A percentile compares a stretch with the other conserved stretches of the same genome.
phyloP scores from a whole-genome alignment of 1,140 invertebrate genomes.

The Brachionus asplanchnoidis region DNA sequence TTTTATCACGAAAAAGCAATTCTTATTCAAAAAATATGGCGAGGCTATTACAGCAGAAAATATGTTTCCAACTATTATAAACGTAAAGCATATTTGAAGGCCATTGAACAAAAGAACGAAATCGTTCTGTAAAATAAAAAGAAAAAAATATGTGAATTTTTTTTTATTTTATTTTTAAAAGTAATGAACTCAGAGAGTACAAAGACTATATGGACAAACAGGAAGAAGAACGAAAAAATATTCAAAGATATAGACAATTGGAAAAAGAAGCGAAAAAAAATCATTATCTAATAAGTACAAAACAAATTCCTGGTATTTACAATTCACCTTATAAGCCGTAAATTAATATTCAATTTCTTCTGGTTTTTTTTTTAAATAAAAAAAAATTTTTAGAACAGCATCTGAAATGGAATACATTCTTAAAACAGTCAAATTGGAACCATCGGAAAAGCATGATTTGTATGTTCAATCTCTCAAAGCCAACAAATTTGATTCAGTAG shows the following conservation, averaged over 20 bases:
- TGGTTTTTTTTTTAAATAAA: background rate
- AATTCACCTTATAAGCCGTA: slow-evolving; percentile 53
- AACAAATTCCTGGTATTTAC: slow-evolving; percentile 54
- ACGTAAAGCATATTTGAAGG: slow-evolving; percentile 54
- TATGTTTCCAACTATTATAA: slow-evolving; percentile 56
- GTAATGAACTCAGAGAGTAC: slow-evolving; percentile 52
- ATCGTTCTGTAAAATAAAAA: slow-evolving; percentile 46
- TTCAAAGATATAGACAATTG: slow-evolving; percentile 42
- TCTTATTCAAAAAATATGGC: slow-evolving; percentile 56
- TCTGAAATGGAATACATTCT: slow-evolving; percentile 48
- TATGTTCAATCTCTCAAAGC: slow-evolving; percentile 50
- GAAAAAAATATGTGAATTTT: background rate
- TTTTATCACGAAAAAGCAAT: slow-evolving; percentile 39
- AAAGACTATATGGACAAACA: slow-evolving; percentile 48
- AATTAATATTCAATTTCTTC: background rate
- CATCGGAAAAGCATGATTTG: slow-evolving; percentile 46
- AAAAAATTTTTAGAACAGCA: slow-evolving; percentile 43
- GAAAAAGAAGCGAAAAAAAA: slow-evolving; percentile 51
- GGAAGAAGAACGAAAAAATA: slow-evolving; percentile 45
- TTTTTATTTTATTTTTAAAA: slow-evolving; percentile 43
- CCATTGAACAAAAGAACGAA: slow-evolving; percentile 54
- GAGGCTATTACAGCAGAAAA: slow-evolving; percentile 55
- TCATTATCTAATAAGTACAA: slow-evolving; percentile 55
- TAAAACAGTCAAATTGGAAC: slow-evolving; percentile 48
- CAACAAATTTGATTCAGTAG: slow-evolving; percentile 43